Evolutionary conservation across 2,113 vertebrate species (phyloP).

Genomic region (Ciconia stormi): DNA sequence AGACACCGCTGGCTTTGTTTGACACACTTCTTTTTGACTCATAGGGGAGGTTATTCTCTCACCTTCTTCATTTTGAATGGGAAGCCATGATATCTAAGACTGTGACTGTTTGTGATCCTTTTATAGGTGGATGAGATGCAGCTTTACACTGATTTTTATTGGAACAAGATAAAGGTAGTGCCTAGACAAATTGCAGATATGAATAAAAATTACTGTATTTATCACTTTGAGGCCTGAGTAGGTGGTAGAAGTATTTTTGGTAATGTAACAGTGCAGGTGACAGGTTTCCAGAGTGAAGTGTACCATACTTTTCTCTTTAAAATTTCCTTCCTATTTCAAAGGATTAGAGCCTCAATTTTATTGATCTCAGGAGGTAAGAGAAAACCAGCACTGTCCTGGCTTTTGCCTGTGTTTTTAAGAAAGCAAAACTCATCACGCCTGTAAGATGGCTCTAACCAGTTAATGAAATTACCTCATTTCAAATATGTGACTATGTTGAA

Average conservation of each 20-base stretch:
- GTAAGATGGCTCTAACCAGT: fast-evolving
- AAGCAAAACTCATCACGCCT: background rate
- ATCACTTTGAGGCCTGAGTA: background rate
- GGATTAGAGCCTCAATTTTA: background rate
- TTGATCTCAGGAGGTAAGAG: background rate
- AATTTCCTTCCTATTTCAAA: background rate
- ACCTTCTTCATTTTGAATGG: background rate
- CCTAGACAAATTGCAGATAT: background rate
- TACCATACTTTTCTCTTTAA: background rate
- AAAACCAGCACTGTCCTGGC: background rate
- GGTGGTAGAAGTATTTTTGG: background rate
- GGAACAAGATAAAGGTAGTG: background rate
- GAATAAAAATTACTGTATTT: background rate
- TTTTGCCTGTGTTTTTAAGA: background rate
- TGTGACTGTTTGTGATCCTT: background rate
- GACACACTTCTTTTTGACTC: background rate
- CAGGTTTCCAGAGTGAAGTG: background rate
- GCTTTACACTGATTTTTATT: background rate
- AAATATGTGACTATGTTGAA: background rate
- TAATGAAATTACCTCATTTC: background rate
- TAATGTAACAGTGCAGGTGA: background rate
- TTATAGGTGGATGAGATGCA: background rate
- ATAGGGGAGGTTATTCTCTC: background rate
- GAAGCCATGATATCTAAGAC: background rate
- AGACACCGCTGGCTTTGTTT: background rate